phyloP scores from a whole-genome alignment of 2,113 vertebrate genomes.

The Ageneiosus marmoratus region DNA sequence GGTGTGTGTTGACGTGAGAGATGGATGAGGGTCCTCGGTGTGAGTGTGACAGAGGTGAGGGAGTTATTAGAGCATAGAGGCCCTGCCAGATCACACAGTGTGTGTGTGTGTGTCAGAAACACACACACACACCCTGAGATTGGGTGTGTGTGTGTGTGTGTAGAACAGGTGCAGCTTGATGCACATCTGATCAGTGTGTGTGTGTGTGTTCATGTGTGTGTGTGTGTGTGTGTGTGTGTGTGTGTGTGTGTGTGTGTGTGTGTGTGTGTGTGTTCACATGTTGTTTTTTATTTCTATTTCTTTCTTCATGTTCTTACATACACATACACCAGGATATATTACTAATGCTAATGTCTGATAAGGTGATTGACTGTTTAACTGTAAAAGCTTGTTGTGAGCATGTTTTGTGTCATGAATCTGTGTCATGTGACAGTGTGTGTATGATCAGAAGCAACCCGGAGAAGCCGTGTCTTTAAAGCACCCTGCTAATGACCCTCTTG shows the following conservation, averaged over 20 bases:
- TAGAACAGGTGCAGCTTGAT: conserved; percentile 48
- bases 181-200: conserved; percentile 23
- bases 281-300: not conserved
- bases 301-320: not conserved
- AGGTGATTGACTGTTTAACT: too few relatives aligned
- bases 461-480: conserved; percentile 20
- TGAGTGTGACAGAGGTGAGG: conserved; percentile 30
- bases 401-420: not conserved
- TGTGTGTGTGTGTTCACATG: not conserved
- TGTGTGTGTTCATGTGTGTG: not conserved
- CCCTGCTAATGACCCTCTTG: conserved; percentile 47
- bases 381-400: not conserved
- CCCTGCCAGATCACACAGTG: conserved; percentile 16
- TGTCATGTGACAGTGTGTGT: not conserved
- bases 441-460: not conserved
- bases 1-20: conserved; percentile 6
- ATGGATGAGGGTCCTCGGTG: conserved; percentile 17
- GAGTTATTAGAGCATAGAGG: conserved; percentile 48
- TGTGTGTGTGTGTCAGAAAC: conserved; percentile 43
- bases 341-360: not conserved
- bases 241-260: not conserved
- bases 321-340: not conserved
- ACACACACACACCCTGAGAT: conserved; percentile 37
- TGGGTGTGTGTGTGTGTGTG: conserved; percentile 47
- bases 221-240: not conserved